Base-by-base conservation (phyloP, 2,888 invertebrate genomes). In the Eristalis intricaria region DNA sequence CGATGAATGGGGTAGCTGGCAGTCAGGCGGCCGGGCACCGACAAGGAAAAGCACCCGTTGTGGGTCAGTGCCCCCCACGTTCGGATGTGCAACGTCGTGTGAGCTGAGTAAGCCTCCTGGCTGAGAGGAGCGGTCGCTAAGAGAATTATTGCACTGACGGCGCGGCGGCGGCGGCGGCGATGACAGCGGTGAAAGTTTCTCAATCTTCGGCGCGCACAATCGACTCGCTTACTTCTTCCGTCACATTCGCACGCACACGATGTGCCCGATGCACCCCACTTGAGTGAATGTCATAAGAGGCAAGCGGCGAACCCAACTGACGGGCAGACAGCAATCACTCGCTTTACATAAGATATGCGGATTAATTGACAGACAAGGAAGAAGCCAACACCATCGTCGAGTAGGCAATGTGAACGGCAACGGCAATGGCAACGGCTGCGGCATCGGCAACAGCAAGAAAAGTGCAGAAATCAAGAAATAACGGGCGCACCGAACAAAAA, bases 341-440 rank as follows among this genome's bases (percentile, higher is more conserved):
- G 84, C 84, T 84, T 84, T 84, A 87, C 87, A 87, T 87, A 79
- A 87, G 87, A 87, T 73, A 76, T 76, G 76, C 79, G 79, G 84
- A 87, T 87, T 84, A 87, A 84, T 87, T 84, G 87, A 87, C 87
- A 87, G 87, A 86, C 87, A 87, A 84, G 87, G 84, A 87, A 84
- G 87, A 87, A 76, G 76, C 76, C 80, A 80, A 71, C 79, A 80
- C 78, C 58, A 78, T 40, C 69, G 40, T 56, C 82, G 58, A 65
- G 58, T 26, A 70, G 60, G 43, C 74, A 71, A 66, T 58, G 71
- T n/a, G 73, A 29, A 50, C 38, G 19, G 23, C 22, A 60, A 15
- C 26, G 26, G 26, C 32, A 4, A 10, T 22, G 23, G 68, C 73
- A 74, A 23, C 65, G 43, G 23, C 77, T 23, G 60, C 35, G 29